Conservation (phyloP, 2,888 invertebrate species). For the Nomada ruficornis region DNA sequence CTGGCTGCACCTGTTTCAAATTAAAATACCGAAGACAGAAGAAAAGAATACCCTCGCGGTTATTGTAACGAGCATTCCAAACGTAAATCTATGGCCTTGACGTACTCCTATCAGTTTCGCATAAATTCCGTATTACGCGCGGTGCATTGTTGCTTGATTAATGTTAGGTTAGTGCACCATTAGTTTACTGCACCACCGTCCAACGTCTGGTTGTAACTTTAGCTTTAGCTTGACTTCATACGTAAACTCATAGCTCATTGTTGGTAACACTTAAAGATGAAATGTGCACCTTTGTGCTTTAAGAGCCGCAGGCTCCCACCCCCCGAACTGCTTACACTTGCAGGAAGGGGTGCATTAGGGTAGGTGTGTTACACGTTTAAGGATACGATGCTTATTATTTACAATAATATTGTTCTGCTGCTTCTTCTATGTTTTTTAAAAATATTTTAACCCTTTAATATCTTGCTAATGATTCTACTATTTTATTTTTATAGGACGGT, state of each 20-base stretch:
- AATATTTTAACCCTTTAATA: no score
- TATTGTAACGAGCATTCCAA: background rate
- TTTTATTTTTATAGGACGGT: no score
- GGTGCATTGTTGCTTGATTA: constrained; percentile 23
- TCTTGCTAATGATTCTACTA: no score
- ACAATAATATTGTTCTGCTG: no score
- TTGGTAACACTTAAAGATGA: background rate
- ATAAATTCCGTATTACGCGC: constrained; percentile 36
- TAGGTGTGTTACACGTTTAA: no score
- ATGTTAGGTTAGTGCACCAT: constrained; percentile 35
- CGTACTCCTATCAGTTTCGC: constrained; percentile 39
- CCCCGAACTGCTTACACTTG: no score
- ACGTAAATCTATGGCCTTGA: constrained; percentile 20
- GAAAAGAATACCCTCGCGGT: background rate
- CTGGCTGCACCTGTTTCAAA: background rate
- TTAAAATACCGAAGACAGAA: background rate
- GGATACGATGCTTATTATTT: no score
- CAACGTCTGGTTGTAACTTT: background rate
- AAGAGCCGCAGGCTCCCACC: background rate
- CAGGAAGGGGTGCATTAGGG: no score
- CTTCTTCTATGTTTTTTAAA: no score
- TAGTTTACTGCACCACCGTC: constrained; percentile 16
- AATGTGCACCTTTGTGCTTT: constrained; percentile 1
- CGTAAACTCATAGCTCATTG: background rate
- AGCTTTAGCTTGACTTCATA: constrained; percentile 1